Base-by-base conservation (phyloP, 1,140 invertebrate genomes). In the Geopemphigus sp. region DNA sequence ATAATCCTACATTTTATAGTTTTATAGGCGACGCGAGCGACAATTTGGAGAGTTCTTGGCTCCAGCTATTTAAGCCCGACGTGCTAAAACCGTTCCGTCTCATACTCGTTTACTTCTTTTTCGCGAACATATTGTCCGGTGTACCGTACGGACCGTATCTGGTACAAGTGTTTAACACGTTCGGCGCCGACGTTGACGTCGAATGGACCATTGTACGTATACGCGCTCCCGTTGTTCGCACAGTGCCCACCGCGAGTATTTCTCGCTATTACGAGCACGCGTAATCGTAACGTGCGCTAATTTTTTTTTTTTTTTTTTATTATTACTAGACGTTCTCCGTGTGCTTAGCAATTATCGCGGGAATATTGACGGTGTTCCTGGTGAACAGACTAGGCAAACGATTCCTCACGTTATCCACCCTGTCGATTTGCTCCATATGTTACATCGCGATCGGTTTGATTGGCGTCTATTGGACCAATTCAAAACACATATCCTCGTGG, bases 341-440 rank as follows among this genome's bases (percentile, higher is more conserved):
- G 5, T 1, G 32, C 1, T 26, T 78, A 29, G 39, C 54, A 1
- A 29, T 50, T 10, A 15, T 63, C n/a, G 74, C n/a, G 12, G 74
- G 74, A 0, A 50, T 78, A 50, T 10, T 78, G 45, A 78, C 74
- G 3, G 24, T 78, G 17, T 78, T 78, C 6, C 50, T 50, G 22
- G 74, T 78, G 39, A 61, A 29, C n/a, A 78, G 5, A 50, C 57
- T 78, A 6, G 74, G 74, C 22, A 78, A 78, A 61, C 56, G 74
- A 19, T 78, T 78, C 14, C 74, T 78, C 15, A 63, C 74, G 0
- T 29, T 78, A n/a, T 26, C 39, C 15, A 78, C 74, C 4, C 15
- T 78, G 22, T 45, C 15, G 6, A 78, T 63, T 47, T 63, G 22
- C 24, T 78, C 74, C 5, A 11, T 78, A 11, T 78, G 74, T 61